Conservation (phyloP, 2,113 vertebrate species). For the Gadus macrocephalus region DNA sequence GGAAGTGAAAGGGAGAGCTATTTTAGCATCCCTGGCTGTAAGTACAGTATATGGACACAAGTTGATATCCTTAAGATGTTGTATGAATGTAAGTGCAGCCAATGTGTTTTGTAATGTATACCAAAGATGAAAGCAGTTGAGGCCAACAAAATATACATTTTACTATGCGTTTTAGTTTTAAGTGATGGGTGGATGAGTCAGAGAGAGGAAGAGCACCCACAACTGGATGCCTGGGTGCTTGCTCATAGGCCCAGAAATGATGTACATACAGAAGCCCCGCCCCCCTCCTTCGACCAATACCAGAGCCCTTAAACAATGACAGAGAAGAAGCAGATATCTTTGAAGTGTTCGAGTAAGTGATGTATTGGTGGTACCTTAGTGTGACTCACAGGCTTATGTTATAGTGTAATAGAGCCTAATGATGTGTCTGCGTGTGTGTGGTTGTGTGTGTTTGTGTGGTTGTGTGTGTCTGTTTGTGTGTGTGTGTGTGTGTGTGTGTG, state of each 20-base stretch:
- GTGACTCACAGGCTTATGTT: slow-evolving; percentile 55
- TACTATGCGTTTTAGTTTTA: too few species aligned
- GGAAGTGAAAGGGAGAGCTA: background rate
- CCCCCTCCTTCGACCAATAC: slow-evolving; percentile 7
- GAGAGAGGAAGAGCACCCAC: background rate
- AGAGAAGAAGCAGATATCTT: slow-evolving; percentile 49
- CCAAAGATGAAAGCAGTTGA: too few species aligned
- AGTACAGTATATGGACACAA: background rate
- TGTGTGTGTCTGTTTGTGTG: slow-evolving; percentile 20
- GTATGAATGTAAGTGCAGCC: too few species aligned
- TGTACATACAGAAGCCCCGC: slow-evolving; percentile 16
- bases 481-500: background rate
- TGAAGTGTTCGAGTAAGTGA: slow-evolving; percentile 63
- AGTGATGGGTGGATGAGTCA: background rate
- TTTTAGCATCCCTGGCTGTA: background rate
- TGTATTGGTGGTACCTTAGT: slow-evolving; percentile 42
- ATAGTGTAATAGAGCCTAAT: slow-evolving; percentile 47
- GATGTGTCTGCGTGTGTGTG: slow-evolving; percentile 41
- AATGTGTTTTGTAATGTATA: too few species aligned
- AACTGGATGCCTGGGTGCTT: slow-evolving; percentile 23
- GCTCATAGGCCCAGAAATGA: slow-evolving; percentile 22
- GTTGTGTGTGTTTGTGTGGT: slow-evolving; percentile 27
- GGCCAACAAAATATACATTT: too few species aligned
- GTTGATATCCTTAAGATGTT: too few species aligned
- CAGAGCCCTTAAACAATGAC: slow-evolving; percentile 33